Conservation (phyloP, 2,113 vertebrate species). For the Callospermophilus lateralis region DNA sequence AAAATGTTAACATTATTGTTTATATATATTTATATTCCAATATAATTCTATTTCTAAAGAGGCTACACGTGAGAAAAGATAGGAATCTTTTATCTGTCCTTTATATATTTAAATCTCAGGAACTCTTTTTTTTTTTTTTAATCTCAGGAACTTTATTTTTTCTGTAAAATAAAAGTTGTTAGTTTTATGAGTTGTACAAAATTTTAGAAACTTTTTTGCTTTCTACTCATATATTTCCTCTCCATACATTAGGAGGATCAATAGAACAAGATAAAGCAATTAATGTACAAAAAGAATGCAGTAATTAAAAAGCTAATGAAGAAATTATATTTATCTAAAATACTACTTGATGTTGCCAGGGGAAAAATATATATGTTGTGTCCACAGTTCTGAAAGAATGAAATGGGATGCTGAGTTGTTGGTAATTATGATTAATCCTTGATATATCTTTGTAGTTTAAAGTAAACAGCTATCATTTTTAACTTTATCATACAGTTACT, state of each 20-base stretch:
- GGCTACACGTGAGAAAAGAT: not conserved
- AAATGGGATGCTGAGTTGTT: no score
- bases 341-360: not conserved
- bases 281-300: not conserved
- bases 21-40: not conserved
- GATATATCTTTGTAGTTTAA: no score
- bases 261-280: not conserved
- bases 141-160: not conserved
- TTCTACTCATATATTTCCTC: no score
- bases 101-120: not conserved
- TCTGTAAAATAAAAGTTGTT: not conserved
- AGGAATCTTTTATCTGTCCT: not conserved
- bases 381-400: no score
- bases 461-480: not conserved
- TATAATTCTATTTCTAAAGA: not conserved
- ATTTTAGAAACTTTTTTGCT: not conserved
- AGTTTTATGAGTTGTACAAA: not conserved
- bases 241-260: no score
- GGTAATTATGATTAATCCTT: no score
- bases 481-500: not conserved
- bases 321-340: conserved; percentile 42
- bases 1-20: not conserved
- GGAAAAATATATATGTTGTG: not conserved
- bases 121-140: not conserved
- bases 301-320: not conserved